Evolutionary conservation across 2,888 invertebrate genomes (phyloP).

Genomic region (Hirtodrosophila duncani): DNA sequence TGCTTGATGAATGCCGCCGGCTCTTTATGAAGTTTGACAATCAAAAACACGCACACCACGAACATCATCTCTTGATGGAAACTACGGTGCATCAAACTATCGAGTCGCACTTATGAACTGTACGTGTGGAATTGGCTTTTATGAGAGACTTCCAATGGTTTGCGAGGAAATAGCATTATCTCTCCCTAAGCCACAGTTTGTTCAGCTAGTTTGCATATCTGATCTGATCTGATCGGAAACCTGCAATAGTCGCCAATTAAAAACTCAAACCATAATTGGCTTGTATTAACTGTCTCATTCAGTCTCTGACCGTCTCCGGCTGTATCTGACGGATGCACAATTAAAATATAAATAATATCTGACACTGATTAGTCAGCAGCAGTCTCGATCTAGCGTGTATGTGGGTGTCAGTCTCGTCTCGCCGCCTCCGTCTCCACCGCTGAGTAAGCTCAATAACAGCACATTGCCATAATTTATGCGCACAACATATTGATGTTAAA

Average conservation of each 20-base stretch:
- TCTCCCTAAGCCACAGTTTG: too few relatives aligned
- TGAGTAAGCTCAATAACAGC: slow-evolving; percentile 31
- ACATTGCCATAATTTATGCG: slow-evolving; percentile 12
- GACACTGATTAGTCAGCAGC: slow-evolving; percentile 54
- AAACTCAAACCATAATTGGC: slow-evolving; percentile 56
- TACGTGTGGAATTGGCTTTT: too few relatives aligned
- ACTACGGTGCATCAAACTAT: too few relatives aligned
- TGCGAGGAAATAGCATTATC: too few relatives aligned
- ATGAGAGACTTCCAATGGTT: too few relatives aligned
- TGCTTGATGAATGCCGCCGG: slow-evolving; percentile 44
- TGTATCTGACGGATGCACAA: slow-evolving; percentile 54
- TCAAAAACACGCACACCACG: slow-evolving; percentile 13
- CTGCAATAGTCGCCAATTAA: slow-evolving; percentile 8
- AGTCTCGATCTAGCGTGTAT: slow-evolving; percentile 16
- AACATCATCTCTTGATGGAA: too few relatives aligned
- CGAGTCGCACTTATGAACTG: too few relatives aligned
- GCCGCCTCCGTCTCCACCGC: slow-evolving; percentile 34
- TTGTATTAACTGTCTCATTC: slow-evolving; percentile 21
- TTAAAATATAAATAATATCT: slow-evolving; percentile 37
- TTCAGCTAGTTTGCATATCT: too few relatives aligned
- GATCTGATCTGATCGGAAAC: slow-evolving; percentile 2
- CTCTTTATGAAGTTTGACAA: slow-evolving; percentile 4
- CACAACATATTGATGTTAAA: slow-evolving; percentile 8
- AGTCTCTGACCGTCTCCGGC: too few relatives aligned
- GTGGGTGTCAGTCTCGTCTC: slow-evolving; percentile 35